Conservation (phyloP, 2,888 invertebrate genomes). For the Campoplex capitator region DNA sequence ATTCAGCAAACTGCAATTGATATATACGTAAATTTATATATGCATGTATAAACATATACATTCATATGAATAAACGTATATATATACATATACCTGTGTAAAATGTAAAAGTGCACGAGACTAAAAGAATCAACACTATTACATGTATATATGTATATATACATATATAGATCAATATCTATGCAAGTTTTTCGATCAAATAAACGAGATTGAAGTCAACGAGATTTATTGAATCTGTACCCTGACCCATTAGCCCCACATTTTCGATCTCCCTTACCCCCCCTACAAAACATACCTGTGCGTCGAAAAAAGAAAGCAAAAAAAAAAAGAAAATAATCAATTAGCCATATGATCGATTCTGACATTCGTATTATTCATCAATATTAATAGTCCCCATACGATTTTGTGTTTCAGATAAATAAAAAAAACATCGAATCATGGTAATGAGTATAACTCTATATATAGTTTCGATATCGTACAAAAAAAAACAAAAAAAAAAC, state of each 20-base stretch:
- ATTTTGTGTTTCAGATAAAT: conserved; percentile 84
- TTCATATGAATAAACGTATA: too few relatives aligned
- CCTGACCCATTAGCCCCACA: conserved; percentile 70
- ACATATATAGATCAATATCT: conserved; percentile 63
- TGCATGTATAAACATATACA: conserved; percentile 55
- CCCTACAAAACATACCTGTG: conserved; percentile 45
- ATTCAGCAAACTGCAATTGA: conserved; percentile 65
- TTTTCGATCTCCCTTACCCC: conserved; percentile 71
- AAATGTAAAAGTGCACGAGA: conserved; percentile 72
- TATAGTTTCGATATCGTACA: conserved; percentile 76
- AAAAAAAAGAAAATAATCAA: conserved; percentile 43
- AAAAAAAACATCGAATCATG: conserved; percentile 82
- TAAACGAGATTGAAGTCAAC: conserved; percentile 82
- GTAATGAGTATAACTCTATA: conserved; percentile 80
- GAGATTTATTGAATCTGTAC: conserved; percentile 81
- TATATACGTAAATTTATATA: conserved; percentile 43
- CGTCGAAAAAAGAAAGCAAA: conserved; percentile 36
- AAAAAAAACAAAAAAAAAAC: conserved; percentile 45
- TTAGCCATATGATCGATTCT: conserved; percentile 32
- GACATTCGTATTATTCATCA: conserved; percentile 41
- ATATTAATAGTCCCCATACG: conserved; percentile 78
- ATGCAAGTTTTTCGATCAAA: conserved; percentile 78
- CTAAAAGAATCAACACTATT: conserved; percentile 39
- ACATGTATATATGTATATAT: not conserved
- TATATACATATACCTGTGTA: conserved; percentile 58